These are phyloP conservation scores for Dolichopus griseipennis DNA, from an alignment of 2,888 invertebrate species.

Conservation along the genomic window DNA sequence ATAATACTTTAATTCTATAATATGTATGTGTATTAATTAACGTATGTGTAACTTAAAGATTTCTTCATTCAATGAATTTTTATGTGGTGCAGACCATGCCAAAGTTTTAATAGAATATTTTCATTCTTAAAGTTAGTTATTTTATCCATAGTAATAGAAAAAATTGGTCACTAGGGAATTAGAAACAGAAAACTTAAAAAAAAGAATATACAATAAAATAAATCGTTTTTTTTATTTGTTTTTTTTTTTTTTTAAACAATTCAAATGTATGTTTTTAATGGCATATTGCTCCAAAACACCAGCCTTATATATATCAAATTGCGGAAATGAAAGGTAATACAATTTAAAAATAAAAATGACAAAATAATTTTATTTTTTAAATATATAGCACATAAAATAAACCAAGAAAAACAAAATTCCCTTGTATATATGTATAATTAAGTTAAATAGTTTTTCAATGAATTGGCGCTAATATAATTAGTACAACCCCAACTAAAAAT, in stretches of 20 bases:
- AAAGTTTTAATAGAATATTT: too few relatives aligned
- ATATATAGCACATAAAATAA: neutral
- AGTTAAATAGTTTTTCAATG: neutral
- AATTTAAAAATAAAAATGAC: neutral
- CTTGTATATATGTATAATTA: too few relatives aligned
- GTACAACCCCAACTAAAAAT: neutral
- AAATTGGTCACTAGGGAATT: neutral
- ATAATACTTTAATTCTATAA: too few relatives aligned
- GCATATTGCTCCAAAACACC: neutral
- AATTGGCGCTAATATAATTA: conserved; percentile 1
- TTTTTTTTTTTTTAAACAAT: neutral
- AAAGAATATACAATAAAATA: neutral
- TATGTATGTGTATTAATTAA: too few relatives aligned
- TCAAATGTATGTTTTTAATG: neutral
- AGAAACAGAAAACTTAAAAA: neutral
- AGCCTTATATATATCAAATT: neutral
- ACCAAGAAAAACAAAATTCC: too few relatives aligned
- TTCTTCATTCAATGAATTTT: too few relatives aligned
- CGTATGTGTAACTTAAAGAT: too few relatives aligned
- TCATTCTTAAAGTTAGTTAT: neutral
- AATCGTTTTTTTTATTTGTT: neutral
- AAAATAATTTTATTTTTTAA: neutral
- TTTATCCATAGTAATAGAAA: neutral
- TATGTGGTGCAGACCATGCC: too few relatives aligned
- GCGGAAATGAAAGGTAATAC: neutral